These are phyloP conservation scores for Salvelinus fontinalis DNA, from an alignment of 2,113 vertebrate genomes.

Conservation along the genomic window DNA sequence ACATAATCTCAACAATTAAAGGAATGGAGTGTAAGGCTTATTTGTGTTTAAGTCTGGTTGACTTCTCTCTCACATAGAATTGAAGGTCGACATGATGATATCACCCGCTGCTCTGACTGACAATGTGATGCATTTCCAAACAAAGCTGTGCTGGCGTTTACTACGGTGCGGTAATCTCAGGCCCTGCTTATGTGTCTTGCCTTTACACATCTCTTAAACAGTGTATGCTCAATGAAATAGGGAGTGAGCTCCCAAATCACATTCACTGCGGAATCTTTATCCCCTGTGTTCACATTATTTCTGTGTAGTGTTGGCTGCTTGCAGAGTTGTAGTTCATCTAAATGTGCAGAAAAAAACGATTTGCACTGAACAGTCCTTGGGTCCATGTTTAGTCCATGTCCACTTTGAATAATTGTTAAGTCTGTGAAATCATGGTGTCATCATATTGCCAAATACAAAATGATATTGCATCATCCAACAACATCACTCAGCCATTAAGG, in stretches of 20 bases:
- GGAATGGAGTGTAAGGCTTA: not conserved
- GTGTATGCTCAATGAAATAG: not conserved
- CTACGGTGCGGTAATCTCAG: not conserved
- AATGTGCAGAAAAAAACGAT: no score
- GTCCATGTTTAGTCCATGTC: no score
- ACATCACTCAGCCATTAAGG: no score
- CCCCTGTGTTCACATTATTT: no score
- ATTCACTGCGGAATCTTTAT: no score
- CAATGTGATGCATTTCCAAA: not conserved
- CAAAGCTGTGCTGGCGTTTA: not conserved
- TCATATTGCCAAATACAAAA: no score
- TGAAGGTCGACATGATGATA: not conserved
- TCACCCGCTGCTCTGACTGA: constrained; percentile 5
- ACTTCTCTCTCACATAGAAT: not conserved
- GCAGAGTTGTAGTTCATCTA: no score
- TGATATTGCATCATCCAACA: no score
- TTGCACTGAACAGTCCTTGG: no score
- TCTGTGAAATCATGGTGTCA: no score
- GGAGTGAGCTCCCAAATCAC: not conserved
- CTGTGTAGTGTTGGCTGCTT: no score
- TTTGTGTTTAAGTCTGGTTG: not conserved
- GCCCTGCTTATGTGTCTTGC: not conserved
- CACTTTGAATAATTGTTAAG: no score
- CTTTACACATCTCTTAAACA: not conserved
- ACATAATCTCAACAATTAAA: not conserved